phyloP scores from a whole-genome alignment of 2,888 invertebrate species.

The Clitarchus hookeri region DNA sequence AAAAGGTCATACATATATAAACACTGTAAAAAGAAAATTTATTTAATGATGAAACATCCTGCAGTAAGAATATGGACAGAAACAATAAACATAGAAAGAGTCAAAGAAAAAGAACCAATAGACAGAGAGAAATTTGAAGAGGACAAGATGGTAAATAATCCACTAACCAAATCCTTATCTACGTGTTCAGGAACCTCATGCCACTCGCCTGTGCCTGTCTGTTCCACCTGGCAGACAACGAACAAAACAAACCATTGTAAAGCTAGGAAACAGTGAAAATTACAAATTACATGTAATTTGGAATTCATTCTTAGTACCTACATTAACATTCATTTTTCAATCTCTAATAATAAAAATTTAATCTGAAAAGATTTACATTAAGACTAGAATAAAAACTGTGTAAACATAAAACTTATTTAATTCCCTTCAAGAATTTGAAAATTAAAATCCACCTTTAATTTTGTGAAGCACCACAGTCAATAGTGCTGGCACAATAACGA shows the following conservation, averaged over 20 bases:
- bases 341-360: too few relatives aligned
- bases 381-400: too few relatives aligned
- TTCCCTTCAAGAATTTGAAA: too few relatives aligned
- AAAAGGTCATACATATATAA: not conserved
- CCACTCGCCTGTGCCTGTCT: constrained; percentile 56
- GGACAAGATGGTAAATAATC: constrained; percentile 21
- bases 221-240: constrained; percentile 52
- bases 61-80: not conserved
- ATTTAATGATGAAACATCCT: not conserved
- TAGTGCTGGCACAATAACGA: too few relatives aligned
- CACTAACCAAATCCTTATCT: constrained; percentile 30
- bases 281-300: not conserved
- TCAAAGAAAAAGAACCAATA: not conserved
- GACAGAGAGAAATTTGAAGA: constrained; percentile 16
- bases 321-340: too few relatives aligned
- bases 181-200: constrained; percentile 52
- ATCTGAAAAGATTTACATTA: too few relatives aligned
- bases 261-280: not conserved
- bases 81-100: not conserved
- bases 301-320: too few relatives aligned
- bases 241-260: not conserved
- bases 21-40: not conserved
- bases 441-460: too few relatives aligned
- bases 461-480: too few relatives aligned
- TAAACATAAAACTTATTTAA: too few relatives aligned